Conservation (phyloP, 2,797 vertebrate genomes). For the Rhinatrema bivittatum region DNA sequence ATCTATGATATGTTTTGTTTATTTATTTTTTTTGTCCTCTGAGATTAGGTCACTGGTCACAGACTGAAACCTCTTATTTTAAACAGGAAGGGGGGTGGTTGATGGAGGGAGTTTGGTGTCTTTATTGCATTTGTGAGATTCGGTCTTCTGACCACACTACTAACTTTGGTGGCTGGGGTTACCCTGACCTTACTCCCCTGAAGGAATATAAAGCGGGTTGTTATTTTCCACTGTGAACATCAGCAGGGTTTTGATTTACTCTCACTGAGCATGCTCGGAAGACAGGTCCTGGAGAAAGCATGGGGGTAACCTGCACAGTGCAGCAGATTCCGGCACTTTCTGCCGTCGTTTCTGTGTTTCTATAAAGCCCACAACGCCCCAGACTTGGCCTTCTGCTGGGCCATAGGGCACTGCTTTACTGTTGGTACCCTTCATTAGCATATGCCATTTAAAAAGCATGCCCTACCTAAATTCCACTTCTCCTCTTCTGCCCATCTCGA, state of each 20-base stretch:
- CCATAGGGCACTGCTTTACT: background rate
- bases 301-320: too few relatives aligned
- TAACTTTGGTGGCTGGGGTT: background rate
- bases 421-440: background rate
- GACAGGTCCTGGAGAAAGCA: background rate
- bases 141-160: conserved; percentile 4
- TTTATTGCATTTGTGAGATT: conserved; percentile 5
- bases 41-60: too few relatives aligned
- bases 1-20: too few relatives aligned
- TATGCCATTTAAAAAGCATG: background rate
- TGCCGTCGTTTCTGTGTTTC: too few relatives aligned
- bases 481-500: too few relatives aligned
- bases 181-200: too few relatives aligned
- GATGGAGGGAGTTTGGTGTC: conserved; percentile 13
- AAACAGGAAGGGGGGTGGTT: conserved; percentile 16
- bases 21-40: too few relatives aligned
- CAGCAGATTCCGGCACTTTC: too few relatives aligned
- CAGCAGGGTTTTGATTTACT: conserved; percentile 13
- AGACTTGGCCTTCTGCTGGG: background rate
- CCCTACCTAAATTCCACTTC: background rate
- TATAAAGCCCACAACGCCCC: background rate
- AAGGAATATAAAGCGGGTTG: too few relatives aligned
- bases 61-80: too few relatives aligned
- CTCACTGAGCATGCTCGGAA: conserved; percentile 36
- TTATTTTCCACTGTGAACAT: conserved; percentile 4